Evolutionary conservation across 2,888 invertebrate genomes (phyloP), one percentile per base, ranked within the genome.

Genomic region (Heliconius sara): DNA sequence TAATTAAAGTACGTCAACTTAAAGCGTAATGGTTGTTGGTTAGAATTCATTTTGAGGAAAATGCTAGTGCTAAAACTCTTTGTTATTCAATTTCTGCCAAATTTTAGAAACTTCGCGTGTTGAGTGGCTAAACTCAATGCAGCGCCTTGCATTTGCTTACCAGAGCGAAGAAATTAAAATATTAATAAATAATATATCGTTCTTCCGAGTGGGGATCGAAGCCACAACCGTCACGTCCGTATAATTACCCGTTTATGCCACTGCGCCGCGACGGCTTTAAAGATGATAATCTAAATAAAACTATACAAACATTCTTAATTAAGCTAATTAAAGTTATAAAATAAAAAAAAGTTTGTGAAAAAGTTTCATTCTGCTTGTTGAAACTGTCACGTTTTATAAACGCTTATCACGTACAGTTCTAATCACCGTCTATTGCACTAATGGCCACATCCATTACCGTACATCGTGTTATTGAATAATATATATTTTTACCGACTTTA

Each of bases 361-460:
- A 65, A 67, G 47, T 43, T 67, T n/a, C 39, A 27, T 67, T 25
- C 27, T 27, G 66, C 73, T 30, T 39, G 60, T 73, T 63, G 22
- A n/a, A 39, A 47, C 57, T 52, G 27, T 57, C 52, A 63, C 67
- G 52, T 52, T 60, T 67, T 79, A 39, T 57, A 63, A 80, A 83
- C 77, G 81, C 84, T 79, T 80, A 83, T 81, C 84, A 85, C 82
- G 84, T 80, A 77, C 81, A 77, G 25, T 79, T 81, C 82, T 83
- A 82, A 83, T 83, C 83, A 84, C 83, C 79, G 78, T 81, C 82
- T 82, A 79, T 78, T 79, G 72, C 82, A 79, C 84, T 85, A 85
- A 85, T 82, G 85, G 83, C 81, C 75, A 74, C 79, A 77, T 79
- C 81, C 85, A 85, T 85, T 85, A 85, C 81, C 79, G 77, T 77